These are phyloP conservation scores for Sebastes oblongus DNA, from an alignment of 2,797 vertebrate species.

Conservation along the genomic window DNA sequence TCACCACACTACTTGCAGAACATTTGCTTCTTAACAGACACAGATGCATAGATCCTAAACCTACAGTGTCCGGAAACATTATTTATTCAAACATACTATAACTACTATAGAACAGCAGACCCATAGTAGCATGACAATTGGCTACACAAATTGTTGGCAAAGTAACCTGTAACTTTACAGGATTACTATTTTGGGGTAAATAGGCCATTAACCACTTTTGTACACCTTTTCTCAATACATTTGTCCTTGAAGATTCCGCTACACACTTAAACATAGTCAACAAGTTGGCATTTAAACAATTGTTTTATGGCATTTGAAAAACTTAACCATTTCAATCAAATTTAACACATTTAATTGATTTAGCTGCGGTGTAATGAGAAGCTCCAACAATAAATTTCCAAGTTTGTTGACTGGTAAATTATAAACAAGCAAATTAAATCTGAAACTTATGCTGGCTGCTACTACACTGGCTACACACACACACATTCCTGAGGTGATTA, in stretches of 20 bases:
- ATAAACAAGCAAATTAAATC: not conserved
- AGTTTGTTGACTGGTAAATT: not conserved
- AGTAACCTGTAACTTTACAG: not conserved
- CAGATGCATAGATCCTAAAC: not conserved
- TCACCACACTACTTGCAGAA: not conserved
- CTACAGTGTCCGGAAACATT: not conserved
- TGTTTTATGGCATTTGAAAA: not conserved
- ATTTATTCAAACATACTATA: not conserved
- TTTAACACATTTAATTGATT: not conserved
- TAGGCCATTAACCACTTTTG: not conserved
- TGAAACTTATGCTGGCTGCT: not conserved
- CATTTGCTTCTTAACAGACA: not conserved
- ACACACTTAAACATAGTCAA: not conserved
- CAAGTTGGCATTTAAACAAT: not conserved
- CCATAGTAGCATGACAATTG: not conserved
- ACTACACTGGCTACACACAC: not conserved
- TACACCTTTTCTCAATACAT: not conserved
- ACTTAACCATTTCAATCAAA: not conserved
- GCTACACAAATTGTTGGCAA: not conserved
- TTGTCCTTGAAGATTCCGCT: not conserved
- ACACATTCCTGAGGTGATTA: not conserved
- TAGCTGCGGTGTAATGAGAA: not conserved
- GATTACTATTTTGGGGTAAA: not conserved
- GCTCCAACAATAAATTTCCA: not conserved
- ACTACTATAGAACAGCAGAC: not conserved